Evolutionary conservation across 2,888 invertebrate species (phyloP).

Genomic region (Sepioteuthis lessoniana): DNA sequence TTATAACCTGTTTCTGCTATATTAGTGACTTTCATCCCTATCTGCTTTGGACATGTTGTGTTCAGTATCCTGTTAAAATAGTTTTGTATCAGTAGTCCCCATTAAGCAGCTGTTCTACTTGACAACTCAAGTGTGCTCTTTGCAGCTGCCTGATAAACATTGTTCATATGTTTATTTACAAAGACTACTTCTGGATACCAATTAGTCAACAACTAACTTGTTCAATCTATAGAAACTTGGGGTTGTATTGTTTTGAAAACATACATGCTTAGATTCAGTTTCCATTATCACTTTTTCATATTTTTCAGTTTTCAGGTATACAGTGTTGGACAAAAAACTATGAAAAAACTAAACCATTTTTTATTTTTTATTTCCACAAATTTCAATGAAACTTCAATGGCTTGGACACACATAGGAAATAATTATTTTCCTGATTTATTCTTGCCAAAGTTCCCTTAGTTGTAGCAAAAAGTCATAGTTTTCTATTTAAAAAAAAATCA

Average conservation of each 20-base stretch:
- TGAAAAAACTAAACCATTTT: too few relatives aligned
- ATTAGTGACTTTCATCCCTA: constrained; percentile 8
- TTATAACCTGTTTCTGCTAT: not conserved
- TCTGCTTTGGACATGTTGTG: constrained; percentile 15
- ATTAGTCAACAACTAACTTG: not conserved
- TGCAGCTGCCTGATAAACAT: constrained; percentile 14
- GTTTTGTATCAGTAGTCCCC: constrained; percentile 3
- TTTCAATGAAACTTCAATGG: too few relatives aligned
- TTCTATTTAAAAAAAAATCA: too few relatives aligned
- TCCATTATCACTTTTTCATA: not conserved
- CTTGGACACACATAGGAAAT: too few relatives aligned
- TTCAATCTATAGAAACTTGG: not conserved
- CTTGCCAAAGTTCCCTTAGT: too few relatives aligned
- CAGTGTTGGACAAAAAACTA: too few relatives aligned
- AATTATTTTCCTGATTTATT: too few relatives aligned
- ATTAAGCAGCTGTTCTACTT: not conserved
- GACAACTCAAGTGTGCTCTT: constrained; percentile 33
- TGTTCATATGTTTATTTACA: constrained; percentile 2
- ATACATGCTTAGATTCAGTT: not conserved
- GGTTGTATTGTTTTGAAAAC: not conserved
- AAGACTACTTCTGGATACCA: not conserved
- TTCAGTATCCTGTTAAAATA: not conserved
- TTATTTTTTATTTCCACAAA: too few relatives aligned
- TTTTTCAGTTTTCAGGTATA: too few relatives aligned
- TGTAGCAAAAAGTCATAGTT: too few relatives aligned